Evolutionary conservation across 1,140 invertebrate genomes (phyloP).

Genomic region (Drosophila tropicalis): DNA sequence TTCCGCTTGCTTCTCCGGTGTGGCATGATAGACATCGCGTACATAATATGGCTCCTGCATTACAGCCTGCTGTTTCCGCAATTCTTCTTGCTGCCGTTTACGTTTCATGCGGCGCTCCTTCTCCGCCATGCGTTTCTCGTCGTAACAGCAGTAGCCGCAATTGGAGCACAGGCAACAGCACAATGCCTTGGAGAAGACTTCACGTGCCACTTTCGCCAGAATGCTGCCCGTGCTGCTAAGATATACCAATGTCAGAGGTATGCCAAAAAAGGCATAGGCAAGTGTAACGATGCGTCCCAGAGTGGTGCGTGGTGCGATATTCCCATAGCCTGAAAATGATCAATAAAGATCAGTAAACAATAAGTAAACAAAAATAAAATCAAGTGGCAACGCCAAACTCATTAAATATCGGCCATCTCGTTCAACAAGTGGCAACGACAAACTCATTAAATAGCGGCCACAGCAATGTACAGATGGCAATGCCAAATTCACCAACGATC

Average conservation of each 20-base stretch:
- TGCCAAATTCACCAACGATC: not conserved
- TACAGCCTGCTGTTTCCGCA: constrained; percentile 87
- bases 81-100: constrained; percentile 90
- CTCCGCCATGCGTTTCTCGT: constrained; percentile 90
- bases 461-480: not conserved
- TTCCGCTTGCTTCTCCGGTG: constrained; percentile 84
- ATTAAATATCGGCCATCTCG: not conserved
- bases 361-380: not conserved
- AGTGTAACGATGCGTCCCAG: constrained; percentile 93
- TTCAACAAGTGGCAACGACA: not conserved
- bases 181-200: constrained; percentile 91
- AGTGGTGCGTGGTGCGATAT: constrained; percentile 91
- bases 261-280: constrained; percentile 94
- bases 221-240: constrained; percentile 92
- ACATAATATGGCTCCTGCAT: constrained; percentile 92
- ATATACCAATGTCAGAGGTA: constrained; percentile 95
- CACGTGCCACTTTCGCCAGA: constrained; percentile 92
- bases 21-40: constrained; percentile 85
- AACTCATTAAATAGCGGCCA: not conserved
- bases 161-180: constrained; percentile 93
- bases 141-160: constrained; percentile 93
- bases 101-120: constrained; percentile 91
- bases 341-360: constrained; percentile 2
- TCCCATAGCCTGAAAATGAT: constrained; percentile 90
- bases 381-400: not conserved